A percentile compares a stretch with the other conserved stretches of the same genome.
These are phyloP conservation scores for Dexiosoma caninum DNA, from an alignment of 2,888 invertebrate genomes.

Conservation along the genomic window DNA sequence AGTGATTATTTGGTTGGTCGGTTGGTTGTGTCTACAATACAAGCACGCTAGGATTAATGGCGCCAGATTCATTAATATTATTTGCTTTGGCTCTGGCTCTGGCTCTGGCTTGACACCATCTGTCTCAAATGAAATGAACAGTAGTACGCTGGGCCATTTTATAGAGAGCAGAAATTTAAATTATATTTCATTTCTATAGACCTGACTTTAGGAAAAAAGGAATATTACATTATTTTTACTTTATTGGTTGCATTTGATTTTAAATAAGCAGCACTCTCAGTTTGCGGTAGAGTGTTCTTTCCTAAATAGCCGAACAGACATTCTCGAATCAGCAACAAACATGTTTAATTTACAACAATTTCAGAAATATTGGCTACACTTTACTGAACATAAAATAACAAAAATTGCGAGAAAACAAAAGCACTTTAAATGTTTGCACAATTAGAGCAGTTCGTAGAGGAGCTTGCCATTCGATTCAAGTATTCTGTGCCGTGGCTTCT, in stretches of 20 bases:
- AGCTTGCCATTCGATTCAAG: not conserved
- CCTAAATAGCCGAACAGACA: no score
- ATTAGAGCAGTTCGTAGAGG: not conserved
- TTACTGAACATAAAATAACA: no score
- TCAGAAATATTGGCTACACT: no score
- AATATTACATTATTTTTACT: not conserved
- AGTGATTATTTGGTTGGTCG: not conserved
- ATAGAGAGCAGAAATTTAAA: constrained; percentile 22
- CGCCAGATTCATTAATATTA: constrained; percentile 61
- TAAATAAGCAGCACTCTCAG: not conserved
- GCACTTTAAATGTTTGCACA: no score
- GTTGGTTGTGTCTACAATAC: not conserved
- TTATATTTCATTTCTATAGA: not conserved
- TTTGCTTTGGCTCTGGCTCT: constrained; percentile 46
- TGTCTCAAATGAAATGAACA: constrained; percentile 43
- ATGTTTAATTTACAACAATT: no score
- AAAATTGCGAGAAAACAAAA: no score
- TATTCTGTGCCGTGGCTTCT: no score
- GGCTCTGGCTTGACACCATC: constrained; percentile 31
- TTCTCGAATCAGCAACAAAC: no score
- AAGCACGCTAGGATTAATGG: constrained; percentile 57
- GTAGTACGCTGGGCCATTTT: constrained; percentile 12
- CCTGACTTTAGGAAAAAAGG: not conserved
- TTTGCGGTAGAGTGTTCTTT: no score
- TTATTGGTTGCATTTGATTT: not conserved